Evolutionary conservation across 2,113 vertebrate genomes (phyloP), one percentile per base, ranked within the genome.

Genomic region (Pterocles gutturalis): DNA sequence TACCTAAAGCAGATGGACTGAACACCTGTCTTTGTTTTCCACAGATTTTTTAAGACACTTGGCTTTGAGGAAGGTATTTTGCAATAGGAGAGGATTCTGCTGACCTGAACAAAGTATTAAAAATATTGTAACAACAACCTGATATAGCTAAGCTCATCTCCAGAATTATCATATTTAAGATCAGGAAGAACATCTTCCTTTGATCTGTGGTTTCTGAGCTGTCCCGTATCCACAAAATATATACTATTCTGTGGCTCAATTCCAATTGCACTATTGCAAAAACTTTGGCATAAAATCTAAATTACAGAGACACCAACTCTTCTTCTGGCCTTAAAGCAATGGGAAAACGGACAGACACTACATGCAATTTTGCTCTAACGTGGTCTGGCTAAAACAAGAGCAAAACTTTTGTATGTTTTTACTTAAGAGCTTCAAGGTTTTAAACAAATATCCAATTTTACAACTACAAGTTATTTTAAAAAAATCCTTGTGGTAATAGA

Each of bases 1-100:
- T 89, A 93, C 72, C 91, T 89, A 81, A 92, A 95, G 76, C 94
- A 97, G 85, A 97, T 93, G 94, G 89, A 95, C 54, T 43, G n/a
- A 95, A 90, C 95, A 95, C 83, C 91, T 95, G 88, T 41, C 83
- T 73, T 77, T 64, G n/a, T 86, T 93, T 95, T 70, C 80, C 69
- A 80, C 24, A 34, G 72, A 78, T 45, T 55, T 75, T 92, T 89
- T 81, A 89, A 38, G 51, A 38, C 64, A 60, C 86, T 90, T 93
- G 75, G 83, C 51, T 96, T 89, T 87, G 33, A 29, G 66, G 25
- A 91, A 86, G 69, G 60, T 33, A 67, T 88, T 93, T 55, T 93
- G 60, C 48, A 60, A 67, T 7, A 90, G 80, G 29, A 43, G 34
- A 89, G 53, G 21, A 71, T 93, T 84, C 48, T 71, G 58, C 48